Conservation (phyloP, 2,888 invertebrate species). For the Neoaliturus tenellus region DNA sequence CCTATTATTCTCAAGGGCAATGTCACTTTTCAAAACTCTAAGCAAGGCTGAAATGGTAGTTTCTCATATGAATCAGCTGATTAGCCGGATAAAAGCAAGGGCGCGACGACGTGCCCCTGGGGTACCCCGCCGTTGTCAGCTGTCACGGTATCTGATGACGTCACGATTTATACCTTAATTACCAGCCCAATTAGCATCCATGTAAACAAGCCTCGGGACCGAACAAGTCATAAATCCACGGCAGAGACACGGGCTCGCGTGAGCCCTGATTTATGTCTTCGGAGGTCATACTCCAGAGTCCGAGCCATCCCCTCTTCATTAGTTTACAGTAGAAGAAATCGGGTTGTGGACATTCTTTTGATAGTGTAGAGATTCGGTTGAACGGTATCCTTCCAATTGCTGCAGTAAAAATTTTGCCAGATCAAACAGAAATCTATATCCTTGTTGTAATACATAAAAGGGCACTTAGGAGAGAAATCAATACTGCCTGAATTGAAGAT, state of each 20-base stretch:
- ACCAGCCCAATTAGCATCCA: slow-evolving; percentile 34
- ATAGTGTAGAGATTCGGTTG: too few species aligned
- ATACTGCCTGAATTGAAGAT: too few species aligned
- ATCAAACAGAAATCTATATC: too few species aligned
- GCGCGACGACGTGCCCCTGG: neutral
- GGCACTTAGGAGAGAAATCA: too few species aligned
- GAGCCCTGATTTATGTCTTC: slow-evolving; percentile 1
- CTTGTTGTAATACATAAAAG: too few species aligned
- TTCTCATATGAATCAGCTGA: neutral
- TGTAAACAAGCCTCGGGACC: slow-evolving; percentile 31
- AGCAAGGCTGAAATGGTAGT: neutral
- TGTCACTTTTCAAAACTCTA: too few species aligned
- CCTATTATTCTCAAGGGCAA: too few species aligned
- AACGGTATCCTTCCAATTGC: too few species aligned
- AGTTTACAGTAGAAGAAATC: neutral
- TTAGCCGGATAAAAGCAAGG: neutral
- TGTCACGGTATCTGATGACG: slow-evolving; percentile 19
- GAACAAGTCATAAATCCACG: slow-evolving; percentile 15
- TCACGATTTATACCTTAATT: slow-evolving; percentile 41
- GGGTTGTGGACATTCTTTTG: too few species aligned
- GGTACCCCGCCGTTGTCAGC: neutral
- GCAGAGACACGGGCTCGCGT: neutral
- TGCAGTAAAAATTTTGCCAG: too few species aligned
- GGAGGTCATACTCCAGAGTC: neutral
- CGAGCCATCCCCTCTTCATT: neutral